phyloP scores from a whole-genome alignment of 2,113 vertebrate species.

The Jacana jacana region DNA sequence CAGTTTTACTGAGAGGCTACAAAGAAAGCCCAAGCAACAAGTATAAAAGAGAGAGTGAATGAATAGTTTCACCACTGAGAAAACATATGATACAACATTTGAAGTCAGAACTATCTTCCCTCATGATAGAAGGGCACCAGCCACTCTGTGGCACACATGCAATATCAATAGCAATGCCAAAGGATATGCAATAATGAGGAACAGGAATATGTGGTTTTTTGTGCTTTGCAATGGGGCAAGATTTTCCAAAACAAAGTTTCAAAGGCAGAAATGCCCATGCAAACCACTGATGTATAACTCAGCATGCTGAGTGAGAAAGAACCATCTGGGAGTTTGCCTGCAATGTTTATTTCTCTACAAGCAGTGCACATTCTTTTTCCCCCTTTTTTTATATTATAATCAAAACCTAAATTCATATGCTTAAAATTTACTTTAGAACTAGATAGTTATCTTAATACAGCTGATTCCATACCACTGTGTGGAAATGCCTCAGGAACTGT shows the following conservation, averaged over 20 bases:
- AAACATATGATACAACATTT: background rate
- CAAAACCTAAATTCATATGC: background rate
- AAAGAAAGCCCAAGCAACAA: background rate
- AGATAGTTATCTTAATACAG: background rate
- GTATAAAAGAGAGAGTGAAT: background rate
- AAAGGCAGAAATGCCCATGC: background rate
- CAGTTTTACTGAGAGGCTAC: background rate
- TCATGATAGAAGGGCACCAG: background rate
- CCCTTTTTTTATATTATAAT: background rate
- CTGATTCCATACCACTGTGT: background rate
- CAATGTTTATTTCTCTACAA: background rate
- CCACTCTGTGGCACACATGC: background rate
- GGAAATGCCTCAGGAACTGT: background rate
- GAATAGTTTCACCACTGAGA: background rate
- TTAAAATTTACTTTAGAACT: background rate
- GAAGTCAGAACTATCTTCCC: background rate
- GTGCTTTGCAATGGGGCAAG: background rate
- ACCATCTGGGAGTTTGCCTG: background rate
- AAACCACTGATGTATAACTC: background rate
- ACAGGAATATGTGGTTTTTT: background rate
- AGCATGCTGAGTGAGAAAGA: background rate
- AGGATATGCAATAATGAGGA: background rate
- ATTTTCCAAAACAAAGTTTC: conserved; percentile 43
- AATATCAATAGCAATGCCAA: background rate
- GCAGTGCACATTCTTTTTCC: background rate